Evolutionary conservation across 1,140 invertebrate species (phyloP).

Genomic region (Trinorchestia longiramus): DNA sequence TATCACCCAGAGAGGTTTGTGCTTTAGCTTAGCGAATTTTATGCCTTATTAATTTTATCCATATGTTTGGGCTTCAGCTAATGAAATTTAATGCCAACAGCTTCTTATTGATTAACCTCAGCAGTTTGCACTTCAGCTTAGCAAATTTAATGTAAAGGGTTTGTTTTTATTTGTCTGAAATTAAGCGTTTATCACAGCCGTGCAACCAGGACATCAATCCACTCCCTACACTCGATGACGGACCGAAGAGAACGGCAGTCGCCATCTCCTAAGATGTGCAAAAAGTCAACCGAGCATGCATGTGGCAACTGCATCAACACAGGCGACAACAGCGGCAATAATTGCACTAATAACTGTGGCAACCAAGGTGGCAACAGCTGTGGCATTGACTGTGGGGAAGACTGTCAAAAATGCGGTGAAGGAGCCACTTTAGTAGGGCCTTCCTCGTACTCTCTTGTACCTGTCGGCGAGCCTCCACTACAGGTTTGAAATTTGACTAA

Average conservation of each 20-base stretch:
- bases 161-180: no score
- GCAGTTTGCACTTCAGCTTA: no score
- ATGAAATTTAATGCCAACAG: no score
- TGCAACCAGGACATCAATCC: conserved; percentile 60
- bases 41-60: no score
- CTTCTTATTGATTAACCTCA: no score
- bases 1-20: no score
- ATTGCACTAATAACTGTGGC: not conserved
- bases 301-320: not conserved
- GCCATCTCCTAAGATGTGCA: conserved; percentile 61
- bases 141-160: no score
- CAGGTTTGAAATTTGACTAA: not conserved
- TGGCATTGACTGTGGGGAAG: not conserved
- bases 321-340: not conserved
- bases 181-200: conserved; percentile 13
- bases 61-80: no score
- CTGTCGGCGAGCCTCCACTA: not conserved
- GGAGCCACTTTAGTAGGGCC: not conserved
- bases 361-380: not conserved
- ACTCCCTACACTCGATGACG: conserved; percentile 62
- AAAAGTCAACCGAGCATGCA: not conserved
- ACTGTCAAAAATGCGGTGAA: not conserved
- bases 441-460: not conserved
- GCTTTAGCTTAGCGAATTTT: no score
- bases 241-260: conserved; percentile 61